These are phyloP conservation scores for Noctua comes DNA, from an alignment of 2,888 invertebrate genomes.

Conservation along the genomic window DNA sequence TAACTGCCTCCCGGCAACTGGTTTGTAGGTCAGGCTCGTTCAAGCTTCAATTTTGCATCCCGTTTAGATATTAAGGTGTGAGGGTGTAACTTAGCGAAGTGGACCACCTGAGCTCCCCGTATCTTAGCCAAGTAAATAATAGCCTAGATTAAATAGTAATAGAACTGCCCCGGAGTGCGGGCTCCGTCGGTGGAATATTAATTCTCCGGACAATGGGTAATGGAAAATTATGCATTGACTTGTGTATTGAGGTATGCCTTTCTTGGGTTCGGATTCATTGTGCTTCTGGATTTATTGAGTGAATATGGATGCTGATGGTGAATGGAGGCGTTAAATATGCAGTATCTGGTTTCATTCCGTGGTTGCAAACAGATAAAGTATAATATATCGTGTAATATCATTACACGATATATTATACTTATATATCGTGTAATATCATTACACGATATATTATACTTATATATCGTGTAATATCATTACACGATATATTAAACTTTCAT, in stretches of 20 bases:
- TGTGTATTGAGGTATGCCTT: slow-evolving; percentile 52
- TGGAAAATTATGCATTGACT: slow-evolving; percentile 37
- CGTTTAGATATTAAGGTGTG: slow-evolving; percentile 57
- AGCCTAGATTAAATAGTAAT: slow-evolving; percentile 62
- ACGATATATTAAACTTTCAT: no score
- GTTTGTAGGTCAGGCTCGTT: slow-evolving; percentile 58
- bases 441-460: no score
- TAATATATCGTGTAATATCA: neutral
- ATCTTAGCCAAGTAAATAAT: slow-evolving; percentile 60
- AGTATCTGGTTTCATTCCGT: neutral
- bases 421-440: no score
- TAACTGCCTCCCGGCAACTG: slow-evolving; percentile 57
- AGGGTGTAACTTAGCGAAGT: slow-evolving; percentile 55
- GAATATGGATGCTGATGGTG: slow-evolving; percentile 17
- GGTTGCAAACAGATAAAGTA: no score
- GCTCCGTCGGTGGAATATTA: slow-evolving; percentile 45
- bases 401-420: no score
- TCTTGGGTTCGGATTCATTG: slow-evolving; percentile 40
- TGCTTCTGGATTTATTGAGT: slow-evolving; percentile 18
- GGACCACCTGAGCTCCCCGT: slow-evolving; percentile 51
- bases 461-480: no score
- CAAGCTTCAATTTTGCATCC: slow-evolving; percentile 63
- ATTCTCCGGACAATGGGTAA: slow-evolving; percentile 32
- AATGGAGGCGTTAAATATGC: slow-evolving; percentile 21
- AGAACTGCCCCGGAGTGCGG: slow-evolving; percentile 37